Evolutionary conservation across 2,113 vertebrate genomes (phyloP), one percentile per base, ranked within the genome.

Genomic region (Psittacara wagleri): DNA sequence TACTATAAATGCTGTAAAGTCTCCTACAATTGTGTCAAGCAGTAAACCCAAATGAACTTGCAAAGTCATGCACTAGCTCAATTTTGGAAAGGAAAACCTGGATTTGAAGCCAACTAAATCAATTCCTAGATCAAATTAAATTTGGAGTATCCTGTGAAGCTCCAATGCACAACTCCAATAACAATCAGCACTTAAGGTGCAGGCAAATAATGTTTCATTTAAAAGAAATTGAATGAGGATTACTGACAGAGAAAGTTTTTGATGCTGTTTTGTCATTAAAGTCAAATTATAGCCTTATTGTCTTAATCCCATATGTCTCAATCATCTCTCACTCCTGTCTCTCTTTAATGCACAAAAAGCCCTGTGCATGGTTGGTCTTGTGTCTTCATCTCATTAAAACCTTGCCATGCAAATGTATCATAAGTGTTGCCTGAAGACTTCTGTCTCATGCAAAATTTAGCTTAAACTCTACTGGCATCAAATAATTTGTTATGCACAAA

Each of bases 51-150:
- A 97, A 98, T 97, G 97, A 98, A 97, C 97, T 98, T 98, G 98
- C 97, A 88, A 97, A 97, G 95, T 97, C 97, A 98, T 96, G 96
- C 89, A 92, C 94, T 83, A 91, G 97, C 92, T 98, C 96, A 96
- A 84, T 98, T 97, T 98, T 97, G 93, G 93, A 97, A 89, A 96
- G 91, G 92, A 88, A 97, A 97, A 94, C 87, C 95, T 97, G 92
- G 83, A 97, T 97, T 98, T 98, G 97, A 97, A 98, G 95, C 93
- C 96, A 98, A 95, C 78, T 86, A 97, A 98, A 98, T 98, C 98
- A 98, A 98, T 98, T 94, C 95, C 89, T 82, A 95, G 81, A 96
- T 98, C 96, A 98, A 98, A 98, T 98, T 98, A 97, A 98, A 98
- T 98, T 97, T 97, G 95, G 95, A 96, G 94, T 95, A 94, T 97